Evolutionary conservation across 2,113 vertebrate species (phyloP).

Genomic region (Epinephelus fuscoguttatus): DNA sequence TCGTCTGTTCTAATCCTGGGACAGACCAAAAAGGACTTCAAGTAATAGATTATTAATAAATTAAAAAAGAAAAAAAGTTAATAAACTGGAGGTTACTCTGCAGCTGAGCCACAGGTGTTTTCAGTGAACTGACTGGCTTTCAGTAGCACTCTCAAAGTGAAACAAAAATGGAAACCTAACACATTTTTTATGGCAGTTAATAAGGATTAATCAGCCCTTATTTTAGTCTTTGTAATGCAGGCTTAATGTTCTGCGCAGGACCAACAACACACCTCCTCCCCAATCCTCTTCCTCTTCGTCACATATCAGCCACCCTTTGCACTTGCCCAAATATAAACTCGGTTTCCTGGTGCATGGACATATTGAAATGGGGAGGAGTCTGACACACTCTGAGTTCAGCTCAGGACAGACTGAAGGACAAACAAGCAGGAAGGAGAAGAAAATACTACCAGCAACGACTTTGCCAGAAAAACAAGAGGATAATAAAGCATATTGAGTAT

Average conservation of each 20-base stretch:
- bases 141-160: background rate
- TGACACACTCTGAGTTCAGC: constrained; percentile 41
- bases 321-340: constrained; percentile 85
- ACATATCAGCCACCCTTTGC: constrained; percentile 46
- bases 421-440: constrained; percentile 61
- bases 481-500: constrained; percentile 6
- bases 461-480: constrained; percentile 9
- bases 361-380: constrained; percentile 77
- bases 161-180: background rate
- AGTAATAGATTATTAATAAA: background rate
- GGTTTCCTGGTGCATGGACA: constrained; percentile 74
- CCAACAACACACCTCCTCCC: background rate
- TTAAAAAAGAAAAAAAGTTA: too few relatives aligned
- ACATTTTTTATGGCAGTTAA: background rate
- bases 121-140: background rate
- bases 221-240: background rate
- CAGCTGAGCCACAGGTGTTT: background rate
- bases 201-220: background rate
- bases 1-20: background rate
- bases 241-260: background rate
- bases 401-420: constrained; percentile 85
- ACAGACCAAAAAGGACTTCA: background rate
- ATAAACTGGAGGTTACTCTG: background rate
- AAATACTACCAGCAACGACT: background rate
- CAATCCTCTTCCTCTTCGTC: constrained; percentile 4